Evolutionary conservation across 1,140 invertebrate species (phyloP).

Genomic region (Drosophila lacertosa): DNA sequence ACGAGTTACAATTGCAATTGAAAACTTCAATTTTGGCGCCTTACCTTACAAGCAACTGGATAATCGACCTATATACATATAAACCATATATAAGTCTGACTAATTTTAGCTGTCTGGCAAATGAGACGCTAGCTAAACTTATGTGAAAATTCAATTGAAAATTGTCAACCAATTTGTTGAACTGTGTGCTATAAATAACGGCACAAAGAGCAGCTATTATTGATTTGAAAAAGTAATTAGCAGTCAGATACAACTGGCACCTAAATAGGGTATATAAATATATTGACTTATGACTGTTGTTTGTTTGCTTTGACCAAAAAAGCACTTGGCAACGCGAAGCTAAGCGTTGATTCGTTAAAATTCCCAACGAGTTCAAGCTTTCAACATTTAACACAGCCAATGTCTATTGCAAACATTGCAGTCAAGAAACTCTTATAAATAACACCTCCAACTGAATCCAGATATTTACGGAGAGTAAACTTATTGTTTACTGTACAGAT

Average conservation of each 20-base stretch:
- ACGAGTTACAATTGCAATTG: conserved; percentile 4
- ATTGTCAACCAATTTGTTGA: conserved; percentile 27
- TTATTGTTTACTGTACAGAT: not conserved
- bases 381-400: no score
- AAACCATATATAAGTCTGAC: not conserved
- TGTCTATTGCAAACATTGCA: no score
- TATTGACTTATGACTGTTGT: no score
- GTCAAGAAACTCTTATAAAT: no score
- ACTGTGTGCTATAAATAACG: conserved; percentile 32
- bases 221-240: conserved; percentile 37
- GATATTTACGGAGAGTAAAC: not conserved
- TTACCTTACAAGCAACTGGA: not conserved
- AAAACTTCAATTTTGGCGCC: conserved; percentile 13
- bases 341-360: no score
- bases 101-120: conserved; percentile 16
- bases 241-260: not conserved
- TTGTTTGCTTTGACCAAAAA: no score
- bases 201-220: not conserved
- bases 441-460: not conserved
- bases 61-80: conserved; percentile 17
- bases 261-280: not conserved
- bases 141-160: conserved; percentile 22
- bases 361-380: no score
- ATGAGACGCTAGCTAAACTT: not conserved
- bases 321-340: conserved; percentile 1